Evolutionary conservation across 2,797 vertebrate species (phyloP).

Genomic region (Pangasius krempfi): DNA sequence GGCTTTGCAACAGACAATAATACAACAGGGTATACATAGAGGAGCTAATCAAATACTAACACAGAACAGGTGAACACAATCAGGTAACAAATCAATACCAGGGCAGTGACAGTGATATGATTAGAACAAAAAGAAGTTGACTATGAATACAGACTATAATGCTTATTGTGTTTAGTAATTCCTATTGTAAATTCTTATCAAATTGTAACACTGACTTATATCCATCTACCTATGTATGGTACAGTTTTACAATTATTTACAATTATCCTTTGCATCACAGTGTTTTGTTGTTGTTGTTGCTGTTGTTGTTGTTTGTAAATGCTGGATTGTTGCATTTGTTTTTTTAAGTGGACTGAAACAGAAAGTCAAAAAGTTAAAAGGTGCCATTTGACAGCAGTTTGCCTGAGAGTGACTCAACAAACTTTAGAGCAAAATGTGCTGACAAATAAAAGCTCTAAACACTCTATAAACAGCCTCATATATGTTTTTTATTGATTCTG

Average conservation of each 20-base stretch:
- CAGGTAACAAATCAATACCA: neutral
- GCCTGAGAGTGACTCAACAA: constrained; percentile 20
- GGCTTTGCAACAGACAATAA: neutral
- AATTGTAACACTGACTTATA: neutral
- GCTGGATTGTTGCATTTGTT: neutral
- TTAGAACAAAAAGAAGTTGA: neutral
- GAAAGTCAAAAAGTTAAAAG: constrained; percentile 5
- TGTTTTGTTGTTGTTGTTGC: no score
- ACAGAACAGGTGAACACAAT: neutral
- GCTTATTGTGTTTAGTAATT: neutral
- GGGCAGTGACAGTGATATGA: neutral
- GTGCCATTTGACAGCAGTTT: neutral
- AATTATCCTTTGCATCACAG: neutral
- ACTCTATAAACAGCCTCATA: constrained; percentile 61
- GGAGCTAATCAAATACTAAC: neutral
- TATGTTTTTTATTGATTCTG: constrained; percentile 80
- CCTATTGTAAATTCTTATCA: neutral
- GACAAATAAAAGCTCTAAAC: constrained; percentile 54
- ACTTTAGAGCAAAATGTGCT: constrained; percentile 49
- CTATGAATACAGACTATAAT: neutral
- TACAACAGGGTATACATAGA: neutral
- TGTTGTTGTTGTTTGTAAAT: neutral
- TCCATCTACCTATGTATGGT: neutral
- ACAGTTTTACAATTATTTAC: neutral
- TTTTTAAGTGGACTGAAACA: neutral